Evolutionary conservation across 2,797 vertebrate species (phyloP).

Genomic region (Anableps anableps): DNA sequence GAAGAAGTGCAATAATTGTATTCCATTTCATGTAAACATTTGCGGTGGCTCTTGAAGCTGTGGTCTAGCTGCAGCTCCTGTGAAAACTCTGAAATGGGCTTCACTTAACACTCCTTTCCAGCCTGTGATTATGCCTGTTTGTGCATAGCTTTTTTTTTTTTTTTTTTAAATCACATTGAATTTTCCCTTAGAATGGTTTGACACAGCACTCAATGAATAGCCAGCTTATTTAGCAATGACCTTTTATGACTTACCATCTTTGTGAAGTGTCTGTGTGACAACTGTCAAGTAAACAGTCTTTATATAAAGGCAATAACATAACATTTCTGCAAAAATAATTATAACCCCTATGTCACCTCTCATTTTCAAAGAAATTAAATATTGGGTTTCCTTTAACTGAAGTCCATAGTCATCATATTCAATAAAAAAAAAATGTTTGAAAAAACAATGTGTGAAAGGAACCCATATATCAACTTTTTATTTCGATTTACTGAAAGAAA

Average conservation of each 20-base stretch:
- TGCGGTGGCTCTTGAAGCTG: neutral
- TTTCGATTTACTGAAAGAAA: neutral
- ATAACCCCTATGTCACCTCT: neutral
- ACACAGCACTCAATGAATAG: neutral
- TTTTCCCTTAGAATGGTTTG: neutral
- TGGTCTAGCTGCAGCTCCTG: neutral
- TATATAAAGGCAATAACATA: neutral
- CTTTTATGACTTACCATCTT: neutral
- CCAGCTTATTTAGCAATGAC: neutral
- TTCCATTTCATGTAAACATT: neutral
- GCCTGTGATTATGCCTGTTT: neutral
- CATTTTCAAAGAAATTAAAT: neutral
- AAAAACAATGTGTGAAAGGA: neutral
- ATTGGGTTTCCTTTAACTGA: neutral
- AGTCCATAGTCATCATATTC: neutral
- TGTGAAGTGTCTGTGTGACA: neutral
- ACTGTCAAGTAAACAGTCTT: neutral
- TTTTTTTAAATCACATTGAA: neutral
- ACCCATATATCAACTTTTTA: neutral
- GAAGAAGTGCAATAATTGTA: neutral
- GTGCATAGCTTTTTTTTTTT: neutral
- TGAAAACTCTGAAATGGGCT: neutral
- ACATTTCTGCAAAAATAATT: neutral
- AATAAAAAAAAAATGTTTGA: neutral
- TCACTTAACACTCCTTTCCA: neutral